These are phyloP conservation scores for Ectropis grisescens DNA, from an alignment of 1,140 invertebrate genomes.

Conservation along the genomic window DNA sequence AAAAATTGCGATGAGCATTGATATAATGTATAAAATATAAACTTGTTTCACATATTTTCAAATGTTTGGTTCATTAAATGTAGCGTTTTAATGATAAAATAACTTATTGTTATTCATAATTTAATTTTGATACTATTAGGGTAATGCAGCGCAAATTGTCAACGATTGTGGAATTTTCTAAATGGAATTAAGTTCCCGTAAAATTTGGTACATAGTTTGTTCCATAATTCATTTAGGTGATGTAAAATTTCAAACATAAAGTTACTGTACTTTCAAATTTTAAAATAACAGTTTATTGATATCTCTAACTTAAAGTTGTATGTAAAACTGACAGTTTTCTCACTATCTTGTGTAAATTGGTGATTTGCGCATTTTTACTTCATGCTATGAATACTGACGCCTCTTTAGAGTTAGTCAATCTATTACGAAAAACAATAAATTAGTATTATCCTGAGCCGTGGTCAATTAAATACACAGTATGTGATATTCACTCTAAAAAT, in stretches of 20 bases:
- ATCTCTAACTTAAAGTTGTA: constrained; percentile 54
- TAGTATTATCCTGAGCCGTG: constrained; percentile 61
- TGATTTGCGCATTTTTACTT: constrained; percentile 62
- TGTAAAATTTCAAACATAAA: constrained; percentile 45
- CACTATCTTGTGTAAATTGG: constrained; percentile 59
- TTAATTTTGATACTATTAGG: constrained; percentile 10
- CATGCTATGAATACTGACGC: constrained; percentile 65
- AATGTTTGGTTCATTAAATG: constrained; percentile 49
- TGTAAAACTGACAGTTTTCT: constrained; percentile 54
- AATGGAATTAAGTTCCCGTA: constrained; percentile 65
- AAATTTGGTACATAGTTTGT: constrained; percentile 25
- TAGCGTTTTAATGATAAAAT: constrained; percentile 9
- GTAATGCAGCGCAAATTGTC: constrained; percentile 18
- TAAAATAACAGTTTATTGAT: constrained; percentile 42
- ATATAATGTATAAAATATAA: constrained; percentile 38
- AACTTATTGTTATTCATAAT: constrained; percentile 8
- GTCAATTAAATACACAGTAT: constrained; percentile 45
- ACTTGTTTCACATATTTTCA: constrained; percentile 67
- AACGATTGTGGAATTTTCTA: constrained; percentile 30
- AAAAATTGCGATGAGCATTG: constrained; percentile 57
- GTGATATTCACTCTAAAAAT: no score
- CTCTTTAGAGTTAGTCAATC: constrained; percentile 64
- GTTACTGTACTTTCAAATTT: constrained; percentile 38
- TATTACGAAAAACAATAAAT: constrained; percentile 62
- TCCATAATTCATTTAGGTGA: constrained; percentile 41